Conservation (phyloP, 35 echinoderm and acorn worm species). For the Eucidaris tribuloides region DNA sequence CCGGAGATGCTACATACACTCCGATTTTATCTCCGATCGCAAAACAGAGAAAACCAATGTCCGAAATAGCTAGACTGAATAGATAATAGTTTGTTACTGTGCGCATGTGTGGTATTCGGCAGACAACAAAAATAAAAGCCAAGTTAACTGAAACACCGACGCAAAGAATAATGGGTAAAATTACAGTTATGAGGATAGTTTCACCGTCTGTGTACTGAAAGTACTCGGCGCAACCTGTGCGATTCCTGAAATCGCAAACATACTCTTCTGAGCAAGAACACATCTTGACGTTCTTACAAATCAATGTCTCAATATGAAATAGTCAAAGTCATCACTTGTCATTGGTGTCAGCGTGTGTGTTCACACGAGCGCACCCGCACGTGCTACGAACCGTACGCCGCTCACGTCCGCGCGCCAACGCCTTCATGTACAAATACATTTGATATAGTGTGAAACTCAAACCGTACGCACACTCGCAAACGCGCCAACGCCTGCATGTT, state of each 20-base stretch:
- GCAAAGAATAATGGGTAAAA: slow-evolving; percentile 38
- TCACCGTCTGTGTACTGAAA: neutral
- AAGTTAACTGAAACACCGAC: slow-evolving; percentile 58
- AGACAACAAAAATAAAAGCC: slow-evolving; percentile 41
- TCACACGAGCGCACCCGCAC: too few relatives aligned
- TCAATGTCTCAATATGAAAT: too few relatives aligned
- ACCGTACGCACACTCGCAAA: too few relatives aligned
- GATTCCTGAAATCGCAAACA: neutral
- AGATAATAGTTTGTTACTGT: slow-evolving; percentile 72
- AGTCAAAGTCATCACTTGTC: too few relatives aligned
- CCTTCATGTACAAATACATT: too few relatives aligned
- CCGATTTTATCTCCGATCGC: slow-evolving; percentile 27
- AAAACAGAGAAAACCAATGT: slow-evolving; percentile 49
- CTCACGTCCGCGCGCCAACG: too few relatives aligned
- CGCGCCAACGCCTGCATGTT: too few relatives aligned
- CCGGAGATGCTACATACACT: neutral
- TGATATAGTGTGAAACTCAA: too few relatives aligned
- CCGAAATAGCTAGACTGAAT: slow-evolving; percentile 57
- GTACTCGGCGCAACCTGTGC: neutral
- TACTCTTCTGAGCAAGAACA: neutral
- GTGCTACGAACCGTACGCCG: too few relatives aligned
- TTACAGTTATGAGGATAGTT: slow-evolving; percentile 24
- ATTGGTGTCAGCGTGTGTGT: too few relatives aligned
- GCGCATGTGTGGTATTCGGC: slow-evolving; percentile 53
- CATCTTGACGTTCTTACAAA: too few relatives aligned